phyloP scores from a whole-genome alignment of 1,140 invertebrate genomes.

The Wiebesia pumilae region DNA sequence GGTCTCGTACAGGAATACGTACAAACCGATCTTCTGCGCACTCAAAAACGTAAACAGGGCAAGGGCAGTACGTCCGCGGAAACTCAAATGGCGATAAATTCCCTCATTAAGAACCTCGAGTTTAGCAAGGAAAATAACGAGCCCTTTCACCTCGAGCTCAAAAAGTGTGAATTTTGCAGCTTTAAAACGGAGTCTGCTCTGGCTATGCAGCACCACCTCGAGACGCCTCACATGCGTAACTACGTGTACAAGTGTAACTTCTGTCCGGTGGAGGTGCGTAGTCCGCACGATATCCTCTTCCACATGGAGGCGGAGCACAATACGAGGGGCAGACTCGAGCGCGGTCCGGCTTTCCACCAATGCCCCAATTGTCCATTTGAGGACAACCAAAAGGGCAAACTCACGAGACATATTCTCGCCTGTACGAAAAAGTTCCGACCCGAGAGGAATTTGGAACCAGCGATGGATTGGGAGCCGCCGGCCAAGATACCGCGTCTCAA shows the following conservation, averaged over 20 bases:
- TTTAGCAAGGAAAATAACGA: conserved; percentile 93
- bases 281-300: conserved; percentile 90
- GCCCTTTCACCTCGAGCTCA: conserved; percentile 85
- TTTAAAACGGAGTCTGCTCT: conserved; percentile 94
- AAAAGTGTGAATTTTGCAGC: conserved; percentile 92
- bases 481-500: conserved; percentile 88
- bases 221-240: conserved; percentile 93
- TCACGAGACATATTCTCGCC: conserved; percentile 90
- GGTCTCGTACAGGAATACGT: conserved; percentile 95
- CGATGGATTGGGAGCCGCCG: conserved; percentile 92
- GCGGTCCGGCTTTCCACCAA: conserved; percentile 91
- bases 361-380: conserved; percentile 96
- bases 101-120: conserved; percentile 87
- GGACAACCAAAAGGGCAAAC: conserved; percentile 94
- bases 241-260: conserved; percentile 91
- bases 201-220: conserved; percentile 91
- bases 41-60: conserved; percentile 87
- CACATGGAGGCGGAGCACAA: conserved; percentile 95
- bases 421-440: conserved; percentile 94
- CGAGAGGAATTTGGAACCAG: conserved; percentile 88
- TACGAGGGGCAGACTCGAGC: conserved; percentile 86
- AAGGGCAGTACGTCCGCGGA: conserved; percentile 79
- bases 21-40: conserved; percentile 90
- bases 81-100: conserved; percentile 86
- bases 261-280: conserved; percentile 87